Percentiles rank a stretch among this genome's conserved stretches.
phyloP scores from a whole-genome alignment of 2,888 invertebrate genomes.

The Dicranocentrus wangi region DNA sequence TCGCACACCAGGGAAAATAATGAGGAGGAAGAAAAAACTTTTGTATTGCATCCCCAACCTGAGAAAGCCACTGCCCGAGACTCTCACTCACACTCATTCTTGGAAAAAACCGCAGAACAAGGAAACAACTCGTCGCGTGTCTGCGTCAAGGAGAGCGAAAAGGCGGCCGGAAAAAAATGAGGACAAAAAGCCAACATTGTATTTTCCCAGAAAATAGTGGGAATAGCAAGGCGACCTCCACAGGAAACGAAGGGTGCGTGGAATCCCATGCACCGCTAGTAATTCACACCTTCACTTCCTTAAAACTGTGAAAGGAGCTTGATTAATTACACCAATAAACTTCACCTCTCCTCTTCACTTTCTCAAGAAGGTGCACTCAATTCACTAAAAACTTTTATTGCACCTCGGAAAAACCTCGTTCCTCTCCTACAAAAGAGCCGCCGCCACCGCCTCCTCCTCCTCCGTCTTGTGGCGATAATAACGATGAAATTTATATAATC shows the following conservation, averaged over 20 bases:
- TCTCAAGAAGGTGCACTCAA: background rate
- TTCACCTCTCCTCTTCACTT: constrained; percentile 37
- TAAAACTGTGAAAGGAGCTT: constrained; percentile 53
- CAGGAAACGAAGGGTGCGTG: background rate
- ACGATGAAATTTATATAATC: constrained; percentile 53
- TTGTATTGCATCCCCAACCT: constrained; percentile 1
- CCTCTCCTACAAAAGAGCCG: no score
- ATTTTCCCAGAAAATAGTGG: constrained; percentile 10
- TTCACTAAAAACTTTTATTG: constrained; percentile 8
- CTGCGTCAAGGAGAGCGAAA: background rate
- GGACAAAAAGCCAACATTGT: constrained; percentile 12
- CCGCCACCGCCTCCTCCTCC: no score
- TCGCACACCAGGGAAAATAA: background rate
- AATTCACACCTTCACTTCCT: constrained; percentile 62
- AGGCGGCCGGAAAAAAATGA: background rate
- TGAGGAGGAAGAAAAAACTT: background rate
- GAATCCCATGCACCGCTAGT: constrained; percentile 7
- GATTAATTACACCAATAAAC: constrained; percentile 70
- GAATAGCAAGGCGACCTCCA: background rate
- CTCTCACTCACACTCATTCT: background rate
- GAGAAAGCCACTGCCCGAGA: no score
- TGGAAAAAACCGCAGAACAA: background rate
- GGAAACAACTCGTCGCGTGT: background rate
- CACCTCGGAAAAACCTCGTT: no score
- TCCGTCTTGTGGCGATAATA: constrained; percentile 29